A percentile compares a stretch with the other conserved stretches of the same genome.
Evolutionary conservation across 2,113 vertebrate species (phyloP).

Genomic region (Nannobrachium achirus): DNA sequence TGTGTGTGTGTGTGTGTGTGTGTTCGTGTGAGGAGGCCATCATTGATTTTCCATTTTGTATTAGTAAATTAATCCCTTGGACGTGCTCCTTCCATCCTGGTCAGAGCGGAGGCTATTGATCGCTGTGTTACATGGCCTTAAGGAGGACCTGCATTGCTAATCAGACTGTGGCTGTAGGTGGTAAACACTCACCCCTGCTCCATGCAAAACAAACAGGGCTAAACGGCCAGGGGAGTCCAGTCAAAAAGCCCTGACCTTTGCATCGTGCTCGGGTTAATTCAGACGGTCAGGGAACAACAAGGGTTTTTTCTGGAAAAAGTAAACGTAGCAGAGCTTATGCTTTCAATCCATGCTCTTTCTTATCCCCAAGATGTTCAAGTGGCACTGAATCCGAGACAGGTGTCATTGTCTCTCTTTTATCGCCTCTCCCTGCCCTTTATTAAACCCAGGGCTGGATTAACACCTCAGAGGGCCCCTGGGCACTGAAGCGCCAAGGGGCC

Average conservation of each 20-base stretch:
- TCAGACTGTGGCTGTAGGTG: constrained; percentile 57
- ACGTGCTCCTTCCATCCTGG: constrained; percentile 32
- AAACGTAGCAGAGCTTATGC: neutral
- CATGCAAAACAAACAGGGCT: constrained; percentile 48
- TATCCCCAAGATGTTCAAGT: neutral
- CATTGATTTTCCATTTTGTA: constrained; percentile 66
- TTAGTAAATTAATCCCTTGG: constrained; percentile 62
- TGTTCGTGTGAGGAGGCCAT: constrained; percentile 1
- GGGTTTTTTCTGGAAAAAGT: neutral
- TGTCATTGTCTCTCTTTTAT: too few relatives aligned
- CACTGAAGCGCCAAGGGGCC: too few relatives aligned
- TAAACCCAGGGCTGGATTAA: too few relatives aligned
- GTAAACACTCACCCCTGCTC: constrained; percentile 52
- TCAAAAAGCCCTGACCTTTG: constrained; percentile 33
- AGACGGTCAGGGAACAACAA: constrained; percentile 9
- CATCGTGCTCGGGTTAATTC: constrained; percentile 22
- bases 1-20: neutral
- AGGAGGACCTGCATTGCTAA: constrained; percentile 61
- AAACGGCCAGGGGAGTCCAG: constrained; percentile 34
- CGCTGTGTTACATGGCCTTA: constrained; percentile 55
- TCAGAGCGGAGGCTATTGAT: constrained; percentile 59
- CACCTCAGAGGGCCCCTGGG: too few relatives aligned
- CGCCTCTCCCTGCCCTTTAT: too few relatives aligned
- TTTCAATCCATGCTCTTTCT: neutral
- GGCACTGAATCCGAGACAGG: too few relatives aligned